Percentiles rank a stretch among this genome's conserved stretches.
Conservation (phyloP, 2,113 vertebrate species). For the Cariama cristata region DNA sequence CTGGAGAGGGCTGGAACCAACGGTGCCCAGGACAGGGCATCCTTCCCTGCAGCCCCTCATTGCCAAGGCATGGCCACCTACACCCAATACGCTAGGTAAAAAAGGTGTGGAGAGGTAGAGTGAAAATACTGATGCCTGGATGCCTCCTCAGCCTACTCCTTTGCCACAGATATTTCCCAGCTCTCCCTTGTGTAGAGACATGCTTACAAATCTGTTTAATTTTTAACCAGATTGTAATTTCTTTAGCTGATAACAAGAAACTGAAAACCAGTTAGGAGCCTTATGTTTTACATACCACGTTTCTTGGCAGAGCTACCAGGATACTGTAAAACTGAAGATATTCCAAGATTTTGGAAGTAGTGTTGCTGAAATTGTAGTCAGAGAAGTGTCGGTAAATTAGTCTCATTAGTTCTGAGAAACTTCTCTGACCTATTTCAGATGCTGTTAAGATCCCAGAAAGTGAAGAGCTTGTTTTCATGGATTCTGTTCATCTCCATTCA, state of each 20-base stretch:
- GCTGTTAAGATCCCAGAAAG: neutral
- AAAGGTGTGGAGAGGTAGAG: neutral
- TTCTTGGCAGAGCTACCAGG: neutral
- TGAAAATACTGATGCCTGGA: neutral
- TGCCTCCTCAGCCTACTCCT: neutral
- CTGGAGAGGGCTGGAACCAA: neutral
- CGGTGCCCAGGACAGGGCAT: neutral
- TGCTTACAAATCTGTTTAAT: neutral
- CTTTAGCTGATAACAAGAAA: neutral
- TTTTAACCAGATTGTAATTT: neutral
- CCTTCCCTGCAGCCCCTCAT: neutral
- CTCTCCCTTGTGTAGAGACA: neutral
- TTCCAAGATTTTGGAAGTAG: neutral
- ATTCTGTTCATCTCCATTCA: neutral
- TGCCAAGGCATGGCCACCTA: neutral
- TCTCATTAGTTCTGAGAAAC: neutral
- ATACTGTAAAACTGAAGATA: neutral
- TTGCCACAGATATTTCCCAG: neutral
- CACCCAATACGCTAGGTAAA: rapidly evolving
- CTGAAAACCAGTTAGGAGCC: neutral
- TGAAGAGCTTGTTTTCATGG: neutral
- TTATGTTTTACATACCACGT: neutral
- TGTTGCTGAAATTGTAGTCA: neutral
- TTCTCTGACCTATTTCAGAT: neutral
- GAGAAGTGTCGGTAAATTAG: neutral